Evolutionary conservation across 2,888 invertebrate species (phyloP).

Genomic region (Calameuta filiformis): DNA sequence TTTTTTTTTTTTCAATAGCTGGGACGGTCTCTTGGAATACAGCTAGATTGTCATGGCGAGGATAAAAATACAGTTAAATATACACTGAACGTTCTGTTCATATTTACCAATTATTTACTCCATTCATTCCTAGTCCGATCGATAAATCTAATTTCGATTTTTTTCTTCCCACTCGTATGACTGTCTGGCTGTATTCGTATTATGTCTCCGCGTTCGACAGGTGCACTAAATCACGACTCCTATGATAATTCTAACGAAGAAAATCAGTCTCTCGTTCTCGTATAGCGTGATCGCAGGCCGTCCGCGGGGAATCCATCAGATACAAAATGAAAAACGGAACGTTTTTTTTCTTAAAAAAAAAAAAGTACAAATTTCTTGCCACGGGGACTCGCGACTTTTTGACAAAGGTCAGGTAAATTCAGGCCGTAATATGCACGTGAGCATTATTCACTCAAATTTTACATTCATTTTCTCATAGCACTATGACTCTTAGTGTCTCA

Average conservation of each 20-base stretch:
- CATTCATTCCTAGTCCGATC: neutral
- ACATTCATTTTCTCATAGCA: neutral
- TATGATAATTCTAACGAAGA: neutral
- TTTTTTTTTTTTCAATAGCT: neutral
- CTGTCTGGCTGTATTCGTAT: neutral
- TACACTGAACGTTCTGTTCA: neutral
- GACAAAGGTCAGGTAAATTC: neutral
- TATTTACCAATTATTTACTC: neutral
- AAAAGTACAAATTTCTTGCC: neutral
- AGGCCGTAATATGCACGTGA: neutral
- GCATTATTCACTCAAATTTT: neutral
- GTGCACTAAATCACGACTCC: neutral
- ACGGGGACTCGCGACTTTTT: neutral
- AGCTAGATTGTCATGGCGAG: neutral
- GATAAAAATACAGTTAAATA: neutral
- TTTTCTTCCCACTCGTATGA: neutral
- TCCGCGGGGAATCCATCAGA: neutral
- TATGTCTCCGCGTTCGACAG: neutral
- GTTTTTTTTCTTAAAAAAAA: neutral
- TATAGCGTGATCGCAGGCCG: neutral
- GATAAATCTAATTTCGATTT: neutral
- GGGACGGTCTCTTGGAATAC: neutral
- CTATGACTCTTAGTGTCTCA: neutral
- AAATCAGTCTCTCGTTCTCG: conserved; percentile 8
- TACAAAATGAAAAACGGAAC: neutral